A percentile compares a stretch with the other conserved stretches of the same genome.
Evolutionary conservation across 2,113 vertebrate species (phyloP).

Genomic region (Spermophilus dauricus): DNA sequence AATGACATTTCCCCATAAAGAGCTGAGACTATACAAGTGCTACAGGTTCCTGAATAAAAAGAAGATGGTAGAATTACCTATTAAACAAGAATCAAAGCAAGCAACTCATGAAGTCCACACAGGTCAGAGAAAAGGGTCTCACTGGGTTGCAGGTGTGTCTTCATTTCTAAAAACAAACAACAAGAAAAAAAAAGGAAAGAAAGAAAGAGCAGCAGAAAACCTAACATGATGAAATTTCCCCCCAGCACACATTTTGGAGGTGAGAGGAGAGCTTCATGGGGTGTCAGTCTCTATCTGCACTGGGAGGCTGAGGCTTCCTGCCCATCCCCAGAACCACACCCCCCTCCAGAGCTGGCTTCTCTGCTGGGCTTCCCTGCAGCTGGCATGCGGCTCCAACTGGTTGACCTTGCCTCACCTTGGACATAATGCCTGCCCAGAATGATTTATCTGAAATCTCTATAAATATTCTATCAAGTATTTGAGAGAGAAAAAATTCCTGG

Average conservation of each 20-base stretch:
- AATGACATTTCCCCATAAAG: neutral
- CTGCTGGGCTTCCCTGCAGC: neutral
- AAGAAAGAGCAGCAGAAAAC: neutral
- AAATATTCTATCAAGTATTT: neutral
- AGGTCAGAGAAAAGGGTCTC: neutral
- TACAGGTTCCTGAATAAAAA: neutral
- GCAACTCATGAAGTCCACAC: neutral
- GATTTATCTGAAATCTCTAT: neutral
- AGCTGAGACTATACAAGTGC: neutral
- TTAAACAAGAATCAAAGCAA: neutral
- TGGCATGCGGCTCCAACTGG: neutral
- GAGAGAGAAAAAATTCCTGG: neutral
- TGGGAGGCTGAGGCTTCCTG: neutral
- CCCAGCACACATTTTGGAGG: neutral
- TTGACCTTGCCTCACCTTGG: neutral
- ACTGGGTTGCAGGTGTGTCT: neutral
- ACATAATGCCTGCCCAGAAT: neutral
- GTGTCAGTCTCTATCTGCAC: neutral
- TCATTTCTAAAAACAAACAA: neutral
- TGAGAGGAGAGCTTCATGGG: neutral
- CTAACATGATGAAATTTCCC: neutral
- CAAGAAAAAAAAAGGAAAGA: neutral
- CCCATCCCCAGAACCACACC: fast-evolving
- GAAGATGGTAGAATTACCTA: neutral
- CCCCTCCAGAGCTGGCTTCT: fast-evolving